These are phyloP conservation scores for Cataglyphis altisquamis DNA, from an alignment of 2,888 invertebrate genomes.

Conservation along the genomic window DNA sequence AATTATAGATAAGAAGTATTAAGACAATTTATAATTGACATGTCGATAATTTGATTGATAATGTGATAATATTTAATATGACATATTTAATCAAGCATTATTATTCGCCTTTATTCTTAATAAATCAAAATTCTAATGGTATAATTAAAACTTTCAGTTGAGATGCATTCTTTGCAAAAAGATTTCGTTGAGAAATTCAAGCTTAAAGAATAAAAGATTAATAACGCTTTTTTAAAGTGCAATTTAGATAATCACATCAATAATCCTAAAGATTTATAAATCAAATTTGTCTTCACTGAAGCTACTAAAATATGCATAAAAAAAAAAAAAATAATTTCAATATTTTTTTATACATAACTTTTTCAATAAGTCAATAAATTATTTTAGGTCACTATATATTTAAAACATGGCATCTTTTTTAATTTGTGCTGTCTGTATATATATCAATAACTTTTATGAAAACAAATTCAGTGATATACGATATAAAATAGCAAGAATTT, in stretches of 20 bases:
- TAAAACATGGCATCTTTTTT: neutral
- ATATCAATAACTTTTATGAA: too few relatives aligned
- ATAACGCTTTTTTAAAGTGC: neutral
- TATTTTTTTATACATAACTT: neutral
- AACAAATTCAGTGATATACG: neutral
- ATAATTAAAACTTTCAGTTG: neutral
- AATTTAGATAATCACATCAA: neutral
- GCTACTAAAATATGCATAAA: neutral
- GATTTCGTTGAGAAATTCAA: neutral
- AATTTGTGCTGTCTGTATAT: too few relatives aligned
- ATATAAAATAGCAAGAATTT: neutral
- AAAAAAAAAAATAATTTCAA: neutral
- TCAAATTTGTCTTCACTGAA: neutral
- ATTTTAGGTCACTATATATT: neutral
- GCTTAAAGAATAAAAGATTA: neutral
- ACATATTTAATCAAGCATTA: neutral
- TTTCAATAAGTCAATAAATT: neutral
- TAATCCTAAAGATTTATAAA: neutral
- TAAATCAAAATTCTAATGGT: neutral
- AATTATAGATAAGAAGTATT: slow-evolving; percentile 6
- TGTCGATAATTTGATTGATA: neutral
- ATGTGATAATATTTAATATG: neutral
- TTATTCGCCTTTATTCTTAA: neutral
- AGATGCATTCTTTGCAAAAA: neutral
- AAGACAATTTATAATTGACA: neutral